Conservation (phyloP, 2,113 vertebrate species). For the Lipotes vexillifer region DNA sequence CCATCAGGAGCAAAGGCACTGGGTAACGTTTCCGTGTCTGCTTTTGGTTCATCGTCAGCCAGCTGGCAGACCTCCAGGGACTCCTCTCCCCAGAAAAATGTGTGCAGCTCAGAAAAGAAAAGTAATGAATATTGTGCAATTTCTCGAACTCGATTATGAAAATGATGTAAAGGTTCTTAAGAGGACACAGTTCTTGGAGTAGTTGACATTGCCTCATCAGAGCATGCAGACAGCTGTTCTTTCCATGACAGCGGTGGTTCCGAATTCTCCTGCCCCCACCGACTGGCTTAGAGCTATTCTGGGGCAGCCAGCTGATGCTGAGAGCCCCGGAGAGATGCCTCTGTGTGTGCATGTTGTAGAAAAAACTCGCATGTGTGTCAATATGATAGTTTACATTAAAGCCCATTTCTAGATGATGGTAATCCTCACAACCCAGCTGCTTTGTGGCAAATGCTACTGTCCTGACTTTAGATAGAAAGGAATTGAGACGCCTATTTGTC, state of each 20-base stretch:
- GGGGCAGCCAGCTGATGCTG: constrained; percentile 26
- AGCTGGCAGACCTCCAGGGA: constrained; percentile 48
- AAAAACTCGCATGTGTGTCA: constrained; percentile 9
- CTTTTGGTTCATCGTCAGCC: constrained; percentile 50
- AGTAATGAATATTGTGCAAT: not conserved
- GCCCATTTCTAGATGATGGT: constrained; percentile 15
- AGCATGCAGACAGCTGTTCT: not conserved
- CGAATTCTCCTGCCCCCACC: not conserved
- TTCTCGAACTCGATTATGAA: not conserved
- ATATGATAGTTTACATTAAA: not conserved
- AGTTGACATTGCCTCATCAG: not conserved
- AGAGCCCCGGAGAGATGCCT: not conserved
- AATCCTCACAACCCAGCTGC: constrained; percentile 62
- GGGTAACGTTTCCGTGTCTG: constrained; percentile 29
- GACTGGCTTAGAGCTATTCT: not conserved
- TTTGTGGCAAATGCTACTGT: not conserved
- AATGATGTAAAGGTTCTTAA: not conserved
- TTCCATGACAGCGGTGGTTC: not conserved
- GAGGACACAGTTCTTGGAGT: not conserved
- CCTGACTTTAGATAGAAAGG: constrained; percentile 60
- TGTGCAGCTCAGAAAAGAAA: not conserved
- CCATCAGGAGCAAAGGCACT: not conserved
- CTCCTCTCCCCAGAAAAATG: not conserved
- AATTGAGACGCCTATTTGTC: constrained; percentile 30
- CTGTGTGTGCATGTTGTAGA: not conserved